phyloP scores from a whole-genome alignment of 1,140 invertebrate genomes.

The Pissodes strobi region DNA sequence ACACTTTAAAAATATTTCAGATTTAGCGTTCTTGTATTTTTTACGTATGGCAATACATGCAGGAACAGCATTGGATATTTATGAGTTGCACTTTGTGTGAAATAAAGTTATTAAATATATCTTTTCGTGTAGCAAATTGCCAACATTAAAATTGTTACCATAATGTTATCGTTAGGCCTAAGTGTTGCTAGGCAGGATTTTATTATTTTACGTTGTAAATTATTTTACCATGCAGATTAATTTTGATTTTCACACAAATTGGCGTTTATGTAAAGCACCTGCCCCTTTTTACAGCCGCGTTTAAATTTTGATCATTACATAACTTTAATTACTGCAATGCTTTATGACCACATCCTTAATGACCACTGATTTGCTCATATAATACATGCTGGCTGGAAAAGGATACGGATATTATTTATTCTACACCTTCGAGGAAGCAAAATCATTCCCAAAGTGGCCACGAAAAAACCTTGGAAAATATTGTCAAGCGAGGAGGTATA shows the following conservation, averaged over 20 bases:
- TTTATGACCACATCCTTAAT: too few relatives aligned
- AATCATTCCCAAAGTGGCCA: too few relatives aligned
- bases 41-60: too few relatives aligned
- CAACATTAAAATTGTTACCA: slow-evolving; percentile 2
- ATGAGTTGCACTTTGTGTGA: background rate
- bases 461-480: too few relatives aligned
- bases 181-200: slow-evolving; percentile 9
- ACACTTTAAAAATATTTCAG: too few relatives aligned
- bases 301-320: background rate
- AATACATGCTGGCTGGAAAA: too few relatives aligned
- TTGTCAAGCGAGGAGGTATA: too few relatives aligned
- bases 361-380: too few relatives aligned
- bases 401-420: too few relatives aligned
- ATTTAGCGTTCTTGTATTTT: too few relatives aligned
- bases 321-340: background rate
- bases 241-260: slow-evolving; percentile 13
- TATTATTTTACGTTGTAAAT: slow-evolving; percentile 9
- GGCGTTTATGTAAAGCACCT: slow-evolving; percentile 5
- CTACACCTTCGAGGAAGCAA: too few relatives aligned
- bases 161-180: slow-evolving; percentile 10
- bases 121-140: slow-evolving; percentile 13
- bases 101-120: slow-evolving; percentile 13
- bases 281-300: background rate
- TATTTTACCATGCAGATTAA: slow-evolving; percentile 14
- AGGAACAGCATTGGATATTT: too few relatives aligned